phyloP scores from a whole-genome alignment of 2,113 vertebrate genomes.

The Hystrix cristata region DNA sequence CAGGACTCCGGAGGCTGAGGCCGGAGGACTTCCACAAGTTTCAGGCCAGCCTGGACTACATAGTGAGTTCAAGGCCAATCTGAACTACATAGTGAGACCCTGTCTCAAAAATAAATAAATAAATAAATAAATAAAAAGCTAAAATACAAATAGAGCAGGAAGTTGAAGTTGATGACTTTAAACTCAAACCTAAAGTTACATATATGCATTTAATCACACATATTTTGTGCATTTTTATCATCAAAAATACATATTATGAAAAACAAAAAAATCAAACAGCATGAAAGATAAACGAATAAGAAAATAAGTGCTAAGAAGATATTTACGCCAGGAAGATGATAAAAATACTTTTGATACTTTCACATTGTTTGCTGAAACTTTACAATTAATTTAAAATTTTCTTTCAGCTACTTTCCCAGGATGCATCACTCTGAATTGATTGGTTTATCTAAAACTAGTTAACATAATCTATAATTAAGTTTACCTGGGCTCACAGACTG shows the following conservation, averaged over 20 bases:
- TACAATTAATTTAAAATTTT: neutral
- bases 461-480: constrained; percentile 39
- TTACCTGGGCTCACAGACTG: neutral
- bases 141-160: neutral
- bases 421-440: neutral
- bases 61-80: neutral
- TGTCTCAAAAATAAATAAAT: neutral
- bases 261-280: neutral
- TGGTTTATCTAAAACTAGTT: neutral
- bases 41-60: neutral
- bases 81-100: neutral
- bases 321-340: neutral
- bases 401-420: neutral
- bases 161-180: neutral
- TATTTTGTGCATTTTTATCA: neutral
- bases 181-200: neutral
- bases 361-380: neutral
- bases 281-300: neutral
- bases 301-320: neutral
- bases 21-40: neutral
- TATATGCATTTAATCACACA: neutral
- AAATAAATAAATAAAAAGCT: neutral
- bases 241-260: neutral
- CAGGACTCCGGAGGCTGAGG: neutral
- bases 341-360: neutral